Evolutionary conservation across 2,113 vertebrate genomes (phyloP).

Genomic region (Lonchura striata): DNA sequence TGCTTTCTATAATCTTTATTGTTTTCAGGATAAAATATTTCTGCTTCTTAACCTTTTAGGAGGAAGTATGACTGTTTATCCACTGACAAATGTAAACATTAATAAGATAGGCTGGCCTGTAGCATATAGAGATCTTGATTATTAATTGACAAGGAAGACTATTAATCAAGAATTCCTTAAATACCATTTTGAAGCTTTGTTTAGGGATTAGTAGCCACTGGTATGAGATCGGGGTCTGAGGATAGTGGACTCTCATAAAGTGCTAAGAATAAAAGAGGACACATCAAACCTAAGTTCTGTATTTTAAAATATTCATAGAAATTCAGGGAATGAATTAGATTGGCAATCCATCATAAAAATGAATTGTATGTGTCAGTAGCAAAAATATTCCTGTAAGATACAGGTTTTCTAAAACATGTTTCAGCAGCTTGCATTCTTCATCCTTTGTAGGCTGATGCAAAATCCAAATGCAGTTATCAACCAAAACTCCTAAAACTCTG

Average conservation of each 20-base stretch:
- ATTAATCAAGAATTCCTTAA: neutral
- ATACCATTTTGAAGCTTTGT: neutral
- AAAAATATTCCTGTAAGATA: neutral
- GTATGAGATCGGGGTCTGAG: neutral
- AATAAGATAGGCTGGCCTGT: neutral
- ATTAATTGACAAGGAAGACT: neutral
- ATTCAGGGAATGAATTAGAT: neutral
- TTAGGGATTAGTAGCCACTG: neutral
- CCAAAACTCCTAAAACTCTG: neutral
- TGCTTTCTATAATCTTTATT: neutral
- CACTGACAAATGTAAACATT: neutral
- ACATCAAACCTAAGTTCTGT: neutral
- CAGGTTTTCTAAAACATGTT: neutral
- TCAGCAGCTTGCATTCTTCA: neutral
- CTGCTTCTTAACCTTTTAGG: neutral
- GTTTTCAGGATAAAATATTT: neutral
- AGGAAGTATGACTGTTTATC: neutral
- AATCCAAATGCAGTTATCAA: neutral
- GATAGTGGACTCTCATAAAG: neutral
- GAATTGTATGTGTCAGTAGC: neutral
- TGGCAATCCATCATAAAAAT: neutral
- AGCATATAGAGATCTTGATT: neutral
- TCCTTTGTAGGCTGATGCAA: neutral
- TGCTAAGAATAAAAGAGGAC: neutral
- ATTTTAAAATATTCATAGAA: neutral